These are phyloP conservation scores for Drosophila lini DNA, from an alignment of 1,140 invertebrate genomes.

Conservation along the genomic window DNA sequence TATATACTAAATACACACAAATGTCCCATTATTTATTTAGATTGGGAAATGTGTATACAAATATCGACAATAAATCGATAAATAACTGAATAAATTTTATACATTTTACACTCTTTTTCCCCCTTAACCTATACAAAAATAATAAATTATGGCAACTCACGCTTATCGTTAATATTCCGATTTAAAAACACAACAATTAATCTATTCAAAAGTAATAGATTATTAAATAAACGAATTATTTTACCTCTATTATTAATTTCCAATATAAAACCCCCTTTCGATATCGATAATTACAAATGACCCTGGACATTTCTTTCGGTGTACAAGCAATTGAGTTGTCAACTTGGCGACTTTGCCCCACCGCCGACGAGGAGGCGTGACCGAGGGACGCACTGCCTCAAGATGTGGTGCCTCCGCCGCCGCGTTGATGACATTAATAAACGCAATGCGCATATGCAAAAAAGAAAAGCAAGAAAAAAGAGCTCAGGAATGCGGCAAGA, in stretches of 20 bases:
- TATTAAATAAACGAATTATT: too few relatives aligned
- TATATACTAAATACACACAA: too few relatives aligned
- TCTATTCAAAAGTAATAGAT: too few relatives aligned
- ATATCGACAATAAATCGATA: neutral
- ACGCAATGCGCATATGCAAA: constrained; percentile 71
- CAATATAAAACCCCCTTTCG: neutral
- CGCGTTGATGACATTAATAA: constrained; percentile 81
- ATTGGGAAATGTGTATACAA: too few relatives aligned
- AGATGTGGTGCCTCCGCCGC: constrained; percentile 17
- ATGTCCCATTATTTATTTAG: too few relatives aligned
- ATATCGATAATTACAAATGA: neutral
- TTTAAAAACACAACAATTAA: too few relatives aligned
- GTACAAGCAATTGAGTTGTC: constrained; percentile 49
- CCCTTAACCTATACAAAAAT: too few relatives aligned
- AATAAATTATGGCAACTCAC: too few relatives aligned
- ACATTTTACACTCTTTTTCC: too few relatives aligned
- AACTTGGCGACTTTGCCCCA: constrained; percentile 31
- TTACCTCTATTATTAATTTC: neutral
- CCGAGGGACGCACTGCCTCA: constrained; percentile 20
- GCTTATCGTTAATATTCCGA: too few relatives aligned
- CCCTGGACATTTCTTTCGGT: neutral
- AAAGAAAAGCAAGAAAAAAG: constrained; percentile 21
- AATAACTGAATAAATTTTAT: neutral
- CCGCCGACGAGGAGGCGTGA: constrained; percentile 34
- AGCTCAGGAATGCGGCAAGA: constrained; percentile 19